phyloP scores from a whole-genome alignment of 2,888 invertebrate genomes.

The Drosophila prolongata region DNA sequence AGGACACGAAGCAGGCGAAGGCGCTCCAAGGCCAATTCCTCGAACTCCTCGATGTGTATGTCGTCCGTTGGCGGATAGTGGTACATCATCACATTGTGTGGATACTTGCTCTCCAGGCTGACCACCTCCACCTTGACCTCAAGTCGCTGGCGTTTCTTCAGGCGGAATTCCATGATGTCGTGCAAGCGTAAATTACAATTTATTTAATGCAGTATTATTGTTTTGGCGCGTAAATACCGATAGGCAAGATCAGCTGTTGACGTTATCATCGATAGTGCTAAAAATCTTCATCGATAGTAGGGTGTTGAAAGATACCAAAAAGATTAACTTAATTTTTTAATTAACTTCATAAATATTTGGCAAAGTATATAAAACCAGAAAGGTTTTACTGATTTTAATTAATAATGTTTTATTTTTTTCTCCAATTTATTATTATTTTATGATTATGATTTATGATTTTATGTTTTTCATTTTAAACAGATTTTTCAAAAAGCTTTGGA shows the following conservation, averaged over 20 bases:
- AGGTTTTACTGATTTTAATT: no score
- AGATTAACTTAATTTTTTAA: no score
- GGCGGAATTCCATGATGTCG: constrained; percentile 72
- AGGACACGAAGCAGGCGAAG: constrained; percentile 91
- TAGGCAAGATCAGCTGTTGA: constrained; percentile 5
- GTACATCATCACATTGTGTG: constrained; percentile 92
- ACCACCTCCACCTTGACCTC: constrained; percentile 84
- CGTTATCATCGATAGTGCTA: neutral
- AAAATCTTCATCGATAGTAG: neutral
- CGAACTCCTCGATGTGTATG: constrained; percentile 93
- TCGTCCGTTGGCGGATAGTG: constrained; percentile 89
- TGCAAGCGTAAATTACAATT: neutral
- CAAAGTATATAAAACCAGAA: no score
- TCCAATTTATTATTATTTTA: no score
- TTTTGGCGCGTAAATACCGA: constrained; percentile 34
- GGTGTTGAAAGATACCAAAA: no score
- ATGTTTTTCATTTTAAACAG: no score
- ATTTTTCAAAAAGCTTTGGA: no score
- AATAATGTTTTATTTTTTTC: no score
- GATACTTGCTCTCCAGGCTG: constrained; percentile 85
- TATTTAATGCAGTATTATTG: constrained; percentile 6
- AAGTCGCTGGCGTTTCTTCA: constrained; percentile 70
- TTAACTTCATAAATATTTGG: no score
- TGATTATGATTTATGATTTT: no score
- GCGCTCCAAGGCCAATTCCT: constrained; percentile 93